Percentiles rank a stretch among this genome's conserved stretches.
Conservation (phyloP, 1,140 invertebrate genomes). For the Aphelinus certus region DNA sequence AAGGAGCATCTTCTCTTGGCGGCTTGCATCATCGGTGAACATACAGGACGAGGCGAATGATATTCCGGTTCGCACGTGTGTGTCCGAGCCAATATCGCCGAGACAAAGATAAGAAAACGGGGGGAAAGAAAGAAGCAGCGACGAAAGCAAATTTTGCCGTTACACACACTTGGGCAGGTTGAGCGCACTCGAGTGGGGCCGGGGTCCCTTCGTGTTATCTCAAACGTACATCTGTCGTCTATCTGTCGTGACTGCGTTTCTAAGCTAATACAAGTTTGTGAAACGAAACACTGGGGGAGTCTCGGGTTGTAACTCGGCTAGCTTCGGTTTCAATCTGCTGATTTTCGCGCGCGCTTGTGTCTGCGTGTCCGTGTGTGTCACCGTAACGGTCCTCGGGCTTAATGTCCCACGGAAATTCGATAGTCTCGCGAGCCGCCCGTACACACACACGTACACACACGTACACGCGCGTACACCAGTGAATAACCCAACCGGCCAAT, state of each 20-base stretch:
- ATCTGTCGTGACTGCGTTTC: conserved; percentile 31
- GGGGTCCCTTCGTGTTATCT: not conserved
- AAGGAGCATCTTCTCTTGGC: too few species aligned
- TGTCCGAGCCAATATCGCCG: too few species aligned
- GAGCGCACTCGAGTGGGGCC: too few species aligned
- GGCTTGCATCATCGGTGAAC: too few species aligned
- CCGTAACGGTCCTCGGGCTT: conserved; percentile 5
- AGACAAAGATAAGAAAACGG: too few species aligned
- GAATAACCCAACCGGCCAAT: not conserved
- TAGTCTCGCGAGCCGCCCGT: conserved; percentile 38
- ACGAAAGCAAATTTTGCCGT: too few species aligned
- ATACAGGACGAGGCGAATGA: too few species aligned
- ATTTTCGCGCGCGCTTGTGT: conserved; percentile 15
- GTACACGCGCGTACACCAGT: not conserved
- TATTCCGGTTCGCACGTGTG: too few species aligned
- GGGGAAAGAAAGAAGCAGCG: too few species aligned
- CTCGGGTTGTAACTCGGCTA: conserved; percentile 19
- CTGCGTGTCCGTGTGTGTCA: not conserved
- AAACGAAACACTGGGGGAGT: conserved; percentile 42
- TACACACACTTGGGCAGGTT: too few species aligned
- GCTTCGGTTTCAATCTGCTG: conserved; percentile 49
- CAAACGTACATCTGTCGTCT: conserved; percentile 30
- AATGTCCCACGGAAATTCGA: conserved; percentile 38
- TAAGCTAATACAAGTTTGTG: conserved; percentile 33
- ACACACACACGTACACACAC: not conserved